A percentile compares a stretch with the other conserved stretches of the same genome.
phyloP scores from a whole-genome alignment of 2,113 vertebrate genomes.

The Bettongia penicillata region DNA sequence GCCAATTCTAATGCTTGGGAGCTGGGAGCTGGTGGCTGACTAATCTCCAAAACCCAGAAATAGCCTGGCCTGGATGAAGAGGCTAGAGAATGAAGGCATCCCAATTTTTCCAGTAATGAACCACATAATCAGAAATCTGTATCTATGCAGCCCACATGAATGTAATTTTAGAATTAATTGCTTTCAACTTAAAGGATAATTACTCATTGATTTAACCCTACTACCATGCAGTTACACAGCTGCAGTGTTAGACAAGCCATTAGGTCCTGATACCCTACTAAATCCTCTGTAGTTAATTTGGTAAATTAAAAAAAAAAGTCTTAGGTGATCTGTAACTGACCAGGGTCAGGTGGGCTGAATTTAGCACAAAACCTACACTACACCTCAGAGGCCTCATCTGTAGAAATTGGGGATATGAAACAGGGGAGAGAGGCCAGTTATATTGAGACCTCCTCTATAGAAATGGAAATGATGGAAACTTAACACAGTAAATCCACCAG shows the following conservation, averaged over 20 bases:
- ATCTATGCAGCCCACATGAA: neutral
- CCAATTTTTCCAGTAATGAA: neutral
- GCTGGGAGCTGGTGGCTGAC: neutral
- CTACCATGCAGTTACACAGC: neutral
- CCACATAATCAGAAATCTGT: neutral
- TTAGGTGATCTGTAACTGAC: neutral
- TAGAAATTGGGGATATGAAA: neutral
- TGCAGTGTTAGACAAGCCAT: neutral
- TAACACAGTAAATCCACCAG: neutral
- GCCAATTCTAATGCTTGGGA: neutral
- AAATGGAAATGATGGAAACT: neutral
- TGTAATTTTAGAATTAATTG: neutral
- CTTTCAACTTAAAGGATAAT: neutral
- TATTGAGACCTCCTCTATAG: neutral
- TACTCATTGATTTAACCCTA: neutral
- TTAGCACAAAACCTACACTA: neutral
- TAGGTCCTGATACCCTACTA: neutral
- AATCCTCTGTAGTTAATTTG: neutral
- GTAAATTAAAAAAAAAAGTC: neutral
- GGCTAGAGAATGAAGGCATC: neutral
- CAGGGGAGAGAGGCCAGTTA: neutral
- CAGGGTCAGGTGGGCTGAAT: neutral
- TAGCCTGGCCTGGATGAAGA: slow-evolving; percentile 2
- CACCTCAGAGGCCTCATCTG: neutral
- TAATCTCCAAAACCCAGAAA: neutral